phyloP scores from a whole-genome alignment of 1,140 invertebrate genomes.

The Drosophila kikkawai region DNA sequence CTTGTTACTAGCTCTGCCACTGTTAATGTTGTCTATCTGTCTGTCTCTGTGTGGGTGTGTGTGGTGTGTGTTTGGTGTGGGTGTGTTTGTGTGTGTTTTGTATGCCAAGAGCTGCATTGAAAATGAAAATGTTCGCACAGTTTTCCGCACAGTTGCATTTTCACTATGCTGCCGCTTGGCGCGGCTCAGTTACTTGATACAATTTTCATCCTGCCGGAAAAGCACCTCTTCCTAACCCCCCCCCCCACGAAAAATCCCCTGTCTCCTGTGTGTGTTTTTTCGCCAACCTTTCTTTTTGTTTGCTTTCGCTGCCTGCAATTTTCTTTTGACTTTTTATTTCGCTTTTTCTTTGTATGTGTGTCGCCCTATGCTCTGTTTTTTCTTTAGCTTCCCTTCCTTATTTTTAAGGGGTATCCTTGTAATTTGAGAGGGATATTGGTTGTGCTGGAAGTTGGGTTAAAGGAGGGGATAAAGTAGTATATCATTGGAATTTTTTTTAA shows the following conservation, averaged over 20 bases:
- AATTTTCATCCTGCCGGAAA: slow-evolving; percentile 53
- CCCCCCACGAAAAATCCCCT: not conserved
- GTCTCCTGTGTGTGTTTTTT: not conserved
- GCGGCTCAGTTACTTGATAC: slow-evolving; percentile 82
- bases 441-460: not conserved
- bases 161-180: slow-evolving; percentile 76
- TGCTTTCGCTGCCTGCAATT: slow-evolving; percentile 37
- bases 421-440: not conserved
- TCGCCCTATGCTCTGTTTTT: slow-evolving; percentile 62
- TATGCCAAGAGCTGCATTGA: slow-evolving; percentile 78
- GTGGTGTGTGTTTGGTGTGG: slow-evolving; percentile 22
- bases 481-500: not conserved
- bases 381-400: slow-evolving; percentile 10
- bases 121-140: slow-evolving; percentile 83
- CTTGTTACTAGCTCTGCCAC: slow-evolving; percentile 33
- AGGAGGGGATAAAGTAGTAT: not conserved
- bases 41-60: slow-evolving; percentile 15
- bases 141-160: slow-evolving; percentile 83
- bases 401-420: not conserved
- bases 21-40: slow-evolving; percentile 39
- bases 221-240: not conserved
- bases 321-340: slow-evolving; percentile 21
- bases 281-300: not conserved
- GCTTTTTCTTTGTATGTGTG: slow-evolving; percentile 21
- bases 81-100: slow-evolving; percentile 31